These are phyloP conservation scores for Dendropsophus ebraccatus DNA, from an alignment of 2,113 vertebrate species.

Conservation along the genomic window DNA sequence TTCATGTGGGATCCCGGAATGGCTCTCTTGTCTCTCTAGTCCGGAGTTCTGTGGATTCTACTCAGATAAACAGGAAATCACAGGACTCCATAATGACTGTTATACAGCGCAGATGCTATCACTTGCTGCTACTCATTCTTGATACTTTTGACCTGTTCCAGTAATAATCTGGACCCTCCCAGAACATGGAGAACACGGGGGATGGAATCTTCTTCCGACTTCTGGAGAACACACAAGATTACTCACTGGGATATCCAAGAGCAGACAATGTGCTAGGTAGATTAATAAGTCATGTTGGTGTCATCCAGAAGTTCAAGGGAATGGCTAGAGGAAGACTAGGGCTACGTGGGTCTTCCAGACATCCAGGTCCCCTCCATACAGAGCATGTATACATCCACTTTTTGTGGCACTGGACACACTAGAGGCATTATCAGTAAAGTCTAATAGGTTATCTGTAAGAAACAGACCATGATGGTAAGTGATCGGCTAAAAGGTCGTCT, in stretches of 20 bases:
- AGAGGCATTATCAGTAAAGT: not conserved
- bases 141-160: slow-evolving; percentile 43
- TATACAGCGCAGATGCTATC: slow-evolving; percentile 48
- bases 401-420: not conserved
- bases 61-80: slow-evolving; percentile 55
- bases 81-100: slow-evolving; percentile 32
- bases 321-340: not conserved
- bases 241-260: not conserved
- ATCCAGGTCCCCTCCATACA: too few species aligned
- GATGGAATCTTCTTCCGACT: slow-evolving; percentile 7
- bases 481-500: not conserved
- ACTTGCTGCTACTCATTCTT: slow-evolving; percentile 20
- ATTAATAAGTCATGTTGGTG: not conserved
- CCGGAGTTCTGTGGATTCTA: not conserved
- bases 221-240: not conserved
- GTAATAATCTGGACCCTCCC: slow-evolving; percentile 30
- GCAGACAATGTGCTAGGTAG: not conserved
- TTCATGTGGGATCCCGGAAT: slow-evolving; percentile 35
- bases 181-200: slow-evolving; percentile 20
- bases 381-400: not conserved
- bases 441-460: not conserved
- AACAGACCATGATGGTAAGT: not conserved
- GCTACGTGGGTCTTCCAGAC: not conserved
- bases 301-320: not conserved
- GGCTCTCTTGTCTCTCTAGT: not conserved